phyloP scores from a whole-genome alignment of 2,113 vertebrate genomes.

The Bombycilla garrulus region DNA sequence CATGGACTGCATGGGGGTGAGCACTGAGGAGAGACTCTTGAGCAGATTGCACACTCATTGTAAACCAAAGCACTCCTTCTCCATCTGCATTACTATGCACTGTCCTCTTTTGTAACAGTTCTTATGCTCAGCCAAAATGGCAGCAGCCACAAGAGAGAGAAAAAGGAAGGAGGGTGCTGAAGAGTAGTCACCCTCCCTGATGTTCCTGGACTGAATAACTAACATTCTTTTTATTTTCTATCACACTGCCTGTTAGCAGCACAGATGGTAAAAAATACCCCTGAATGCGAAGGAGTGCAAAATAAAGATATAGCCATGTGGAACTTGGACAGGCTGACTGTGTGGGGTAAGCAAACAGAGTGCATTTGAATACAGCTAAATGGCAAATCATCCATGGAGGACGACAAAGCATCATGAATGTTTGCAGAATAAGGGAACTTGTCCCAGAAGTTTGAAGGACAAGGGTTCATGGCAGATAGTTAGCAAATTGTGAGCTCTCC shows the following conservation, averaged over 20 bases:
- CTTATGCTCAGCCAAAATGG: neutral
- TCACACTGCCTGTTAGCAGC: constrained; percentile 35
- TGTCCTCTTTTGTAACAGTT: neutral
- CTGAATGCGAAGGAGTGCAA: neutral
- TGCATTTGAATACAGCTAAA: constrained; percentile 24
- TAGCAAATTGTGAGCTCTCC: neutral
- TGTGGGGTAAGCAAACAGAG: constrained; percentile 31
- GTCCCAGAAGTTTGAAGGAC: rapidly evolving
- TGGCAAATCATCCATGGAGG: constrained; percentile 25
- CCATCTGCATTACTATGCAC: neutral
- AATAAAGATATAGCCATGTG: constrained; percentile 46
- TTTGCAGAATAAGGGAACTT: neutral
- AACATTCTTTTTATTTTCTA: constrained; percentile 28
- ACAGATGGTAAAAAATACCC: constrained; percentile 54
- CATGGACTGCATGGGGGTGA: rapidly evolving
- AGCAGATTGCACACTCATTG: neutral
- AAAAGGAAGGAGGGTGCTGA: neutral
- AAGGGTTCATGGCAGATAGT: neutral
- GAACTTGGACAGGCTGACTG: constrained; percentile 22
- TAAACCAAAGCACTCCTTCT: neutral
- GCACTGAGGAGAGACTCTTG: rapidly evolving
- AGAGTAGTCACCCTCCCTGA: neutral
- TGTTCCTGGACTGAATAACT: constrained; percentile 20
- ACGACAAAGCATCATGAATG: neutral
- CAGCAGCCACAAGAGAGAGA: neutral